Evolutionary conservation across 2,888 invertebrate species (phyloP), one percentile per base, ranked within the genome.

Genomic region (Drosophila maculinotata): DNA sequence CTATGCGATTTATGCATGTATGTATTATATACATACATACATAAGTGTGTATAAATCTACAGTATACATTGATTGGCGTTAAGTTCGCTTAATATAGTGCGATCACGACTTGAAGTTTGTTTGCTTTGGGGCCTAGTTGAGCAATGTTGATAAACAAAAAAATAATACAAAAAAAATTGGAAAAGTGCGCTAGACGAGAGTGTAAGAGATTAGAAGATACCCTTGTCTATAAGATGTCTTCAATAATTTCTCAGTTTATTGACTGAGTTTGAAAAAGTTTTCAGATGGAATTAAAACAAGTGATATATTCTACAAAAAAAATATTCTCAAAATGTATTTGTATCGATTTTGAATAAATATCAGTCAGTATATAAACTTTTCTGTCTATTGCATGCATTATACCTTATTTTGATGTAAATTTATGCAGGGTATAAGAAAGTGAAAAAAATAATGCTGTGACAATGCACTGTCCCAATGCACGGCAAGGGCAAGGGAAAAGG

Each of bases 101-200:
- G 66, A 79, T 78, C 84, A 80, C 80, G 84, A 81, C 68, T 58
- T 53, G 1, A 49, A 56, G 60, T 47, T 64, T 76, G 33, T 57
- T 69, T 66, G 36, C 23, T 31, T 56, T 48, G 10, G 9, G 25
- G 12, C 26, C 39, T 25, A 20, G 56, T 76, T 76, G 53, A 36
- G 64, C 42, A 79, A 79, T 42, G 38, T 47, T 52, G 65, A 66
- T 68, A 60, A 67, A 60, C 45, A 39, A 35, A 35, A 31, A n/a
- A 6, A 30, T n/a, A n/a, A n/a, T n/a, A 41, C 20, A 26, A 26
- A 12, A 39, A 2, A 0, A 35, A 52, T 35, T 20, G 2, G 20
- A 36, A 7, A 33, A 48, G 17, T 10, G 51, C n/a, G 10, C 20
- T 9, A n/a, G n/a, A n/a, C 5, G 7, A 3, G 0, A 5, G 3